phyloP scores from a whole-genome alignment of 2,797 vertebrate species.

The Heliangelus exortis region DNA sequence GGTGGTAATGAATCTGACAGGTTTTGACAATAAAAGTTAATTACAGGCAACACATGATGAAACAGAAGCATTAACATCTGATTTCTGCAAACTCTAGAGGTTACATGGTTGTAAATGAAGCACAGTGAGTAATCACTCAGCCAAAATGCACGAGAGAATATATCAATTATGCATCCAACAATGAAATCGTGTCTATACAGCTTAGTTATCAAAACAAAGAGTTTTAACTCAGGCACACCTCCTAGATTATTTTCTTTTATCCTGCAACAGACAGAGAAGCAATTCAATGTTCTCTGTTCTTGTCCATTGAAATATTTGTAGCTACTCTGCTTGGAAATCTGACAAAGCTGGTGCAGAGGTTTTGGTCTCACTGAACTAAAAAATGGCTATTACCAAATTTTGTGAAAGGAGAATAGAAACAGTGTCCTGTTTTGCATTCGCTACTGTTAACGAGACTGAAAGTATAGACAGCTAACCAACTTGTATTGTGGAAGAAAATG shows the following conservation, averaged over 20 bases:
- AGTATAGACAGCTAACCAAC: not conserved
- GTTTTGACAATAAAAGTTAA: conserved; percentile 52
- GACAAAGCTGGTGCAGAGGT: not conserved
- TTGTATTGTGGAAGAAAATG: not conserved
- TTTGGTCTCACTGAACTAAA: not conserved
- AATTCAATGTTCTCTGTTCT: not conserved
- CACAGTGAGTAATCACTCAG: conserved; percentile 27
- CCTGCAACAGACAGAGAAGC: not conserved
- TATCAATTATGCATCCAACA: conserved; percentile 41
- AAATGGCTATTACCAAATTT: not conserved
- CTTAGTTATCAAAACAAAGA: conserved; percentile 13
- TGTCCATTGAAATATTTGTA: not conserved
- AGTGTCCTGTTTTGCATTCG: not conserved
- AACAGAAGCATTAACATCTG: conserved; percentile 33
- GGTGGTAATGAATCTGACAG: conserved; percentile 15
- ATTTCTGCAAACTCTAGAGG: conserved; percentile 46
- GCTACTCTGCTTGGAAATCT: not conserved
- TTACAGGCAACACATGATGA: conserved; percentile 26
- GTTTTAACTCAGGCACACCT: not conserved
- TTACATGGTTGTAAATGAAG: not conserved
- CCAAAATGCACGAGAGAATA: conserved; percentile 28
- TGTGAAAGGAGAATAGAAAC: not conserved
- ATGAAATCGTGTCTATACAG: not conserved
- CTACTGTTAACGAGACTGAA: not conserved
- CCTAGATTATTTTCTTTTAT: not conserved